Evolutionary conservation across 2,888 invertebrate species (phyloP).

Genomic region (Caenorhabditis sp.): DNA sequence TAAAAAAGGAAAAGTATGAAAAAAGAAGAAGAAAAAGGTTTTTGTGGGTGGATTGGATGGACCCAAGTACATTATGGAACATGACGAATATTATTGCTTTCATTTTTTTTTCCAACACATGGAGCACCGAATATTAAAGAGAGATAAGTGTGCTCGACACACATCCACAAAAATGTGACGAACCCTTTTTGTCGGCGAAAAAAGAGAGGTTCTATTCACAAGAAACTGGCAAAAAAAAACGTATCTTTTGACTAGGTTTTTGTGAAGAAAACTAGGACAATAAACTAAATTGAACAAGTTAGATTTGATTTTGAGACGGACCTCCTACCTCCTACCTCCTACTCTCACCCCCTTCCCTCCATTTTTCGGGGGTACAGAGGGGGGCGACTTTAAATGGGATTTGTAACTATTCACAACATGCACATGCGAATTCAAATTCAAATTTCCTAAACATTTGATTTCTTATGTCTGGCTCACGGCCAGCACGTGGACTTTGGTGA

Average conservation of each 20-base stretch:
- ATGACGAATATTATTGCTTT: constrained; percentile 26
- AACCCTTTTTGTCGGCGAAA: constrained; percentile 12
- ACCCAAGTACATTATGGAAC: constrained; percentile 33
- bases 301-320: constrained; percentile 56
- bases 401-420: neutral
- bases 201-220: constrained; percentile 29
- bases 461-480: constrained; percentile 8
- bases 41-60: neutral
- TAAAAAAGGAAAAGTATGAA: neutral
- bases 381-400: too few species aligned
- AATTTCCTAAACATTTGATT: neutral
- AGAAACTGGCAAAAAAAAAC: constrained; percentile 11
- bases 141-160: constrained; percentile 19
- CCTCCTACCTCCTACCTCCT: constrained; percentile 3
- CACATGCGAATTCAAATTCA: constrained; percentile 28
- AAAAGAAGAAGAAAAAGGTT: constrained; percentile 2
- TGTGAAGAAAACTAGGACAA: constrained; percentile 39
- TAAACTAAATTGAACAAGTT: constrained; percentile 56
- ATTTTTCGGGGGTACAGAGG: neutral
- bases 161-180: neutral
- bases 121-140: constrained; percentile 7
- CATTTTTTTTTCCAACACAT: neutral
- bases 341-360: constrained; percentile 9
- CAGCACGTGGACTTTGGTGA: constrained; percentile 10
- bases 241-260: constrained; percentile 48